phyloP scores from a whole-genome alignment of 2,113 vertebrate genomes.

The Cranoglanis bouderius region DNA sequence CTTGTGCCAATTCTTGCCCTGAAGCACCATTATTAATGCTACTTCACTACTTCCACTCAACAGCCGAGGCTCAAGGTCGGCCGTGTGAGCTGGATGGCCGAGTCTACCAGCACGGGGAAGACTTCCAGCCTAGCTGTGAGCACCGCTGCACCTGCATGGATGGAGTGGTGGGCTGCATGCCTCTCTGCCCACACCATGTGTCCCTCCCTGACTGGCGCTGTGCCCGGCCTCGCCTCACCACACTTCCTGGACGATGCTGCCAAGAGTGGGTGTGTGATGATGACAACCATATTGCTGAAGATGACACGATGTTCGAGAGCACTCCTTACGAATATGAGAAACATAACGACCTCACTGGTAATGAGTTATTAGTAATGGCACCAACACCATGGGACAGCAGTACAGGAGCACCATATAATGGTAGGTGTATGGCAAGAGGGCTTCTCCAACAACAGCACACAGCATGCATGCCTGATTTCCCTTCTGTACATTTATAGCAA shows the following conservation, averaged over 20 bases:
- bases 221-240: constrained; percentile 54
- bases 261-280: constrained; percentile 65
- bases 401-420: constrained; percentile 45
- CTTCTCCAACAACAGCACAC: neutral
- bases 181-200: constrained; percentile 63
- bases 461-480: neutral
- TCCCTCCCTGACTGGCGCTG: constrained; percentile 60
- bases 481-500: neutral
- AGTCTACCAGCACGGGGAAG: constrained; percentile 66
- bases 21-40: neutral
- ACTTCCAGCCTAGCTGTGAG: constrained; percentile 65
- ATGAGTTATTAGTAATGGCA: constrained; percentile 55
- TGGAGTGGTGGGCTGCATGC: constrained; percentile 66
- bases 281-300: constrained; percentile 58
- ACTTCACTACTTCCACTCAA: neutral
- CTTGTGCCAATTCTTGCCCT: neutral
- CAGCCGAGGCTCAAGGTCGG: constrained; percentile 62
- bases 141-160: constrained; percentile 68
- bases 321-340: neutral
- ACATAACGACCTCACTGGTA: constrained; percentile 45
- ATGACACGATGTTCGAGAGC: constrained; percentile 20
- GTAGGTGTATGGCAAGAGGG: constrained; percentile 2
- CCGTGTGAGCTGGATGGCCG: constrained; percentile 63
- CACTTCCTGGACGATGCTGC: constrained; percentile 60
- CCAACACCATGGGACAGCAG: constrained; percentile 44